Conservation (phyloP, 2,113 vertebrate genomes). For the Hydrochoerus hydrochaeris region DNA sequence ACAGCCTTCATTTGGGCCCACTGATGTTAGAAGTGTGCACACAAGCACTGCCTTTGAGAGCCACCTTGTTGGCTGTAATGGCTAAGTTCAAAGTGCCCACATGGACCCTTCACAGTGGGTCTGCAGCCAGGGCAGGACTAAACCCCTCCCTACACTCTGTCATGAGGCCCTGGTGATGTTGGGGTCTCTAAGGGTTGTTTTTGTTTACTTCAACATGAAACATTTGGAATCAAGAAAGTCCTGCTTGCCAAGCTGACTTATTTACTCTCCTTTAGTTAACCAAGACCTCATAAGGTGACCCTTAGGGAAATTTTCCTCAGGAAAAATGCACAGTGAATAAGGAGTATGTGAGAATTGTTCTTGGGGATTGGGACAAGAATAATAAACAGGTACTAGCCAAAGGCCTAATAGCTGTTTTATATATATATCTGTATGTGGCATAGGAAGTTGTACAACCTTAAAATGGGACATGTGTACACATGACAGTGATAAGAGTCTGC, state of each 20-base stretch:
- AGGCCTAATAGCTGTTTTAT: background rate
- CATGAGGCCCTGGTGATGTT: background rate
- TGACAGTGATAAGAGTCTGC: background rate
- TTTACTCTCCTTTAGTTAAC: background rate
- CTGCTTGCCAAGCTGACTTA: background rate
- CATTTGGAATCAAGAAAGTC: conserved; percentile 5
- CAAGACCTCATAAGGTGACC: background rate
- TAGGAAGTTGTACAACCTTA: background rate
- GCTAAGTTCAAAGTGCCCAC: background rate
- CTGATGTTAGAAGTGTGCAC: background rate
- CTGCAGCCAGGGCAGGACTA: no score
- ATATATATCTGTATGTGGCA: background rate
- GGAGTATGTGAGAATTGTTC: conserved; percentile 2
- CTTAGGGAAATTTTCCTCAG: background rate
- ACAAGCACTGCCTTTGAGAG: background rate
- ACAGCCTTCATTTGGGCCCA: background rate
- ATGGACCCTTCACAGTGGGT: background rate
- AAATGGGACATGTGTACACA: background rate
- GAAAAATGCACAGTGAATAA: background rate
- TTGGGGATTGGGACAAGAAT: background rate
- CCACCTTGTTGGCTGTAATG: background rate
- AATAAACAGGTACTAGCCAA: background rate
- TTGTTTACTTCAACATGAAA: background rate
- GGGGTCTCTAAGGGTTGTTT: background rate
- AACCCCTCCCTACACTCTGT: background rate